Conservation (phyloP, 2,113 vertebrate species). For the Macquaria australasica region DNA sequence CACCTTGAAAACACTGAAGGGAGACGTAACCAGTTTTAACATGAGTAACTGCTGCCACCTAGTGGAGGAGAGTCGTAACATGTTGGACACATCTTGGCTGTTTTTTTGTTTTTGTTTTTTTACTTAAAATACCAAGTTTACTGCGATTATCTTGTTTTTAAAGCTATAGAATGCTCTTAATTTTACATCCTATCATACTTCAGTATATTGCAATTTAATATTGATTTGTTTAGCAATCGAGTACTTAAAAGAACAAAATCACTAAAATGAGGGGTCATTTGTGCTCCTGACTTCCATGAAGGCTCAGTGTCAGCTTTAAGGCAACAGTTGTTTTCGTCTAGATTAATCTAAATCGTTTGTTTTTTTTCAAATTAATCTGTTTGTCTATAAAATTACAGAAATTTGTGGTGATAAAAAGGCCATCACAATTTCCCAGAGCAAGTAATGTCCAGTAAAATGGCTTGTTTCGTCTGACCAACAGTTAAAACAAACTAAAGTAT, state of each 20-base stretch:
- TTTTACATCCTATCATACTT: neutral
- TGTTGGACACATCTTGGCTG: neutral
- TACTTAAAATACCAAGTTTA: neutral
- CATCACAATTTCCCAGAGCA: too few species aligned
- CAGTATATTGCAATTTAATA: neutral
- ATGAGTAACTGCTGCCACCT: conserved; percentile 55
- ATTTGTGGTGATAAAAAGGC: too few species aligned
- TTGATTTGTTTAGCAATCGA: neutral
- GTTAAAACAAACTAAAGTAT: neutral
- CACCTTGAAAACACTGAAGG: neutral
- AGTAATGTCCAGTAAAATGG: neutral
- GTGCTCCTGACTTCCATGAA: too few species aligned
- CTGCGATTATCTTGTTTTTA: neutral
- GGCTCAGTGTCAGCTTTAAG: neutral
- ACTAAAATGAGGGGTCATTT: neutral
- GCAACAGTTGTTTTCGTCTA: neutral
- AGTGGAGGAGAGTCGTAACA: neutral
- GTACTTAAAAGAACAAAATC: neutral
- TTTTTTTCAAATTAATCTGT: neutral
- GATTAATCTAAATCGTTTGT: neutral
- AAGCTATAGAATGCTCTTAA: neutral
- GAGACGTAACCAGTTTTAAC: neutral
- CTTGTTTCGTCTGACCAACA: neutral
- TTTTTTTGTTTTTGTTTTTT: neutral
- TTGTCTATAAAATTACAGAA: too few species aligned